Evolutionary conservation across 2,888 invertebrate species (phyloP), one percentile per base, ranked within the genome.

Genomic region (Sclerodermus sp.): DNA sequence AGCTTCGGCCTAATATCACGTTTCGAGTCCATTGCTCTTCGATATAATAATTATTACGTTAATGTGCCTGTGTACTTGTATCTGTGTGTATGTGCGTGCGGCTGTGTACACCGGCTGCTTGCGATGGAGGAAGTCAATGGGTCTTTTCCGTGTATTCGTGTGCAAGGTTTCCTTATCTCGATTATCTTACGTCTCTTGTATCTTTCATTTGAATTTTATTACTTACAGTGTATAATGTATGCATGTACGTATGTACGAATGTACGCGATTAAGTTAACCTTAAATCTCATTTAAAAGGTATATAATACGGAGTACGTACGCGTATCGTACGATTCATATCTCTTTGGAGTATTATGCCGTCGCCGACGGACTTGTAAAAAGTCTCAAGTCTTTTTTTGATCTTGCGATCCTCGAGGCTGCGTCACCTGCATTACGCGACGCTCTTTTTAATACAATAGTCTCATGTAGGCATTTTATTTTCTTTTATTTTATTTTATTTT

Each of bases 1-100:
- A 77, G 74, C 77, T 74, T 75, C 74, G 76, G 77, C 76, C 77
- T 77, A 78, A 77, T 78, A 78, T 77, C 77, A 77, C 77, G 75
- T 74, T 76, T 75, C 73, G 76, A 76, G 76, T 77, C 73, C 75
- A 74, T 76, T 74, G 74, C 77, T 77, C 75, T 67, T 76, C 66
- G 58, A 58, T 68, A 63, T 71, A 68, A 66, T 70, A 70, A 70
- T 58, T 64, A 53, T 54, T 43, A 23, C 16, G n/a, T n/a, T 6
- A 51, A 45, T 61, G n/a, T 53, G 29, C 32, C 10, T 42, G 32
- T 51, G 30, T 49, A 6, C 60, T 45, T 51, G 39, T 49, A 42
- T 52, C 53, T 59, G 45, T 48, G 47, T 49, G 51, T 51, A 47
- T 51, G 23, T 51, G 15, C 29, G 45, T 53, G 43, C 36, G 42